These are phyloP conservation scores for Valencia hispanica DNA, from an alignment of 2,797 vertebrate genomes.

Conservation along the genomic window DNA sequence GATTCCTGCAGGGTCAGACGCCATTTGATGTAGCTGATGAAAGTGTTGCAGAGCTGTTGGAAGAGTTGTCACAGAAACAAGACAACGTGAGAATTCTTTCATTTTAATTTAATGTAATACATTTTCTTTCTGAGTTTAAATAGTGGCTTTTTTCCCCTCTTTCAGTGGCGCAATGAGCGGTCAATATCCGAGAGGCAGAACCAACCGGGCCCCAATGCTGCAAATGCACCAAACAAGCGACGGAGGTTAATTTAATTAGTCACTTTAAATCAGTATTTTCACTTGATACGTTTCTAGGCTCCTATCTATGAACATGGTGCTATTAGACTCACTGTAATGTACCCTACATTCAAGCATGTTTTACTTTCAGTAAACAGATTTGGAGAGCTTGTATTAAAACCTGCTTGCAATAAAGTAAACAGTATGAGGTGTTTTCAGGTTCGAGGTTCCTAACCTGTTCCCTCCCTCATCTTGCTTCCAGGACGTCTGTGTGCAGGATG, in stretches of 20 bases:
- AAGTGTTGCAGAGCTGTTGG: constrained; percentile 83
- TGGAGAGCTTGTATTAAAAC: neutral
- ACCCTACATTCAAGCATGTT: neutral
- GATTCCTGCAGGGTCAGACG: constrained; percentile 85
- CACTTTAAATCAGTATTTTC: neutral
- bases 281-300: neutral
- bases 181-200: constrained; percentile 80
- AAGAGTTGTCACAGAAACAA: constrained; percentile 88
- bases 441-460: neutral
- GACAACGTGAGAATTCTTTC: constrained; percentile 80
- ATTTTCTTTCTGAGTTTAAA: neutral
- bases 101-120: neutral
- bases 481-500: constrained; percentile 91
- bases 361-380: neutral
- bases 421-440: neutral
- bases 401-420: neutral
- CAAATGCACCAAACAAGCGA: constrained; percentile 77
- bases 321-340: neutral
- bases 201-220: constrained; percentile 69
- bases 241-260: constrained; percentile 77
- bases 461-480: constrained; percentile 42
- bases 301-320: neutral
- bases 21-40: constrained; percentile 91
- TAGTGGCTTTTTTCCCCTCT: neutral
- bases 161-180: constrained; percentile 86